phyloP scores from a whole-genome alignment of 2,888 invertebrate genomes.

The Sphecodes monilicornis region DNA sequence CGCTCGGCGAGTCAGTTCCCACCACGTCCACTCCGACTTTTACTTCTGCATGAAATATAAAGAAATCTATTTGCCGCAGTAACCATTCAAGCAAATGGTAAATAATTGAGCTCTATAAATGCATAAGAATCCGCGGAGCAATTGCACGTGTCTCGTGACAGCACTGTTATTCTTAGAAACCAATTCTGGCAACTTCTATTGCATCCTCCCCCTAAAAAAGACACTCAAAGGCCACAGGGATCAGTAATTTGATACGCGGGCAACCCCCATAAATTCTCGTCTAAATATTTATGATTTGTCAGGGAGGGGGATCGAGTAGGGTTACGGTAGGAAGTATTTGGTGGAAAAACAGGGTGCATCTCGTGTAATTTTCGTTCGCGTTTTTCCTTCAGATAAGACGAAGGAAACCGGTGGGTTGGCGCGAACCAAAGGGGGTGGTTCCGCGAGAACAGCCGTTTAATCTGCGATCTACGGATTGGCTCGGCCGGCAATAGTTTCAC shows the following conservation, averaged over 20 bases:
- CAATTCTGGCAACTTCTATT: neutral
- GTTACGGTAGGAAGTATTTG: neutral
- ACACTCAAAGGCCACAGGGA: neutral
- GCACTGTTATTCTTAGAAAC: neutral
- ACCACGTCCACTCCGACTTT: too few relatives aligned
- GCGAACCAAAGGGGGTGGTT: slow-evolving; percentile 28
- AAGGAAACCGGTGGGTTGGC: slow-evolving; percentile 12
- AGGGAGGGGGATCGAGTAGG: neutral
- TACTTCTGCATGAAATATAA: too few relatives aligned
- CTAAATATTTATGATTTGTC: slow-evolving; percentile 50
- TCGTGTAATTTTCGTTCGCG: slow-evolving; percentile 36
- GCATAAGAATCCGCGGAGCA: neutral
- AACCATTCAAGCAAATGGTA: too few relatives aligned
- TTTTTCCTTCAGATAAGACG: slow-evolving; percentile 32
- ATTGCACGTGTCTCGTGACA: neutral
- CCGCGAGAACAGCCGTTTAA: slow-evolving; percentile 69
- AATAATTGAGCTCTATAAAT: neutral
- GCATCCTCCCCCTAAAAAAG: neutral
- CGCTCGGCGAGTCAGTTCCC: too few relatives aligned
- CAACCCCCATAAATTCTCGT: slow-evolving; percentile 11
- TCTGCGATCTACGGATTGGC: slow-evolving; percentile 75
- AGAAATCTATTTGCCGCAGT: neutral
- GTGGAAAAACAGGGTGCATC: neutral
- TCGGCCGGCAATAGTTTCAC: slow-evolving; percentile 81
- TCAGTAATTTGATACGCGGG: neutral